A percentile compares a stretch with the other conserved stretches of the same genome.
Conservation (phyloP, 2,797 vertebrate species). For the Hippoglossus hippoglossus region DNA sequence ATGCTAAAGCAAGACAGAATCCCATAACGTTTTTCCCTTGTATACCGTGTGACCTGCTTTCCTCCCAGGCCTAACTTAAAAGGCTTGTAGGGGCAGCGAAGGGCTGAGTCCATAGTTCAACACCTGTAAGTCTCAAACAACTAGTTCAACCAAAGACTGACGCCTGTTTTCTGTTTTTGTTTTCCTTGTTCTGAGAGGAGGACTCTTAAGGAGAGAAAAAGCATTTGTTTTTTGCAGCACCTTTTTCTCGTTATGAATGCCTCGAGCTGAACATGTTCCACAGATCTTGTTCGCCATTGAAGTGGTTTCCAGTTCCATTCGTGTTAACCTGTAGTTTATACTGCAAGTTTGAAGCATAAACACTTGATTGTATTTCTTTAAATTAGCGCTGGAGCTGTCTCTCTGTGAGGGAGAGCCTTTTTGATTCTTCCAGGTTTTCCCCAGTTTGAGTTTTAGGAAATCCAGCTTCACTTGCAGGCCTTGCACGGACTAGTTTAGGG, state of each 20-base stretch:
- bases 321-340: slow-evolving; percentile 44
- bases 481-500: slow-evolving; percentile 49
- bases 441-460: slow-evolving; percentile 28
- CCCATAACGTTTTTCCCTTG: slow-evolving; percentile 86
- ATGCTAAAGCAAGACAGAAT: slow-evolving; percentile 82
- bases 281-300: slow-evolving; percentile 61
- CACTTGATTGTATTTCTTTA: slow-evolving; percentile 26
- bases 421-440: slow-evolving; percentile 30
- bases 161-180: slow-evolving; percentile 85
- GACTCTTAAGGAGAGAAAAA: slow-evolving; percentile 86
- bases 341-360: slow-evolving; percentile 28
- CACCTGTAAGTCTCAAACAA: slow-evolving; percentile 99
- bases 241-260: slow-evolving; percentile 74
- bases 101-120: slow-evolving; percentile 98
- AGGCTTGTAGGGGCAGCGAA: slow-evolving; percentile 99
- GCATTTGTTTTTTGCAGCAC: slow-evolving; percentile 65
- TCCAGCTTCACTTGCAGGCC: slow-evolving; percentile 33
- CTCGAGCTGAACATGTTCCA: slow-evolving; percentile 68
- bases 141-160: slow-evolving; percentile 94
- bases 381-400: slow-evolving; percentile 41
- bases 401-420: slow-evolving; percentile 53
- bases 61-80: slow-evolving; percentile 99
- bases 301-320: slow-evolving; percentile 82
- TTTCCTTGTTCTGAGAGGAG: slow-evolving; percentile 81
- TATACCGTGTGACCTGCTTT: slow-evolving; percentile 99